Percentiles rank a stretch among this genome's conserved stretches.
phyloP scores from a whole-genome alignment of 1,140 invertebrate species.

The Alviniconcha marisindica region DNA sequence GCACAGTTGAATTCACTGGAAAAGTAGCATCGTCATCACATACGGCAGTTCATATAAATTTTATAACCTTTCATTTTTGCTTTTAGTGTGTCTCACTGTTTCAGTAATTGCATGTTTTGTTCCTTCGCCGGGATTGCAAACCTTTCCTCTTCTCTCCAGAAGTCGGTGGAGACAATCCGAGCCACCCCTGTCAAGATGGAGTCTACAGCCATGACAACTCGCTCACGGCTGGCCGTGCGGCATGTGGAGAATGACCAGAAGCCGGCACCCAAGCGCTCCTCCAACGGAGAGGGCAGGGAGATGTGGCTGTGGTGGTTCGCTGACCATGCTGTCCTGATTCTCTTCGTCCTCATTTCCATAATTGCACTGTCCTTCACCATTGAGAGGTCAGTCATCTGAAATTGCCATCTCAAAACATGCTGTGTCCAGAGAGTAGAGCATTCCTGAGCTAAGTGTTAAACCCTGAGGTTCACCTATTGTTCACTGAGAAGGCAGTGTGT shows the following conservation, averaged over 20 bases:
- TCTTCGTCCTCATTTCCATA: constrained; percentile 54
- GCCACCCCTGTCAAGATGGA: background rate
- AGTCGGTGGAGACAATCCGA: constrained; percentile 9
- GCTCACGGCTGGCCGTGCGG: constrained; percentile 30
- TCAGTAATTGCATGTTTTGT: background rate
- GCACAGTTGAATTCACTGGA: too few species aligned
- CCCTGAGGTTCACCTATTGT: background rate
- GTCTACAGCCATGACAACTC: background rate
- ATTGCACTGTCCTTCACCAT: constrained; percentile 53
- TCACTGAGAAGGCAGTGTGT: too few species aligned
- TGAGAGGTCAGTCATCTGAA: constrained; percentile 51
- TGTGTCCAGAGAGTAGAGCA: background rate
- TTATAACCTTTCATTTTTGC: too few species aligned
- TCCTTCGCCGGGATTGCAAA: background rate
- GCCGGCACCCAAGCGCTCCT: constrained; percentile 14
- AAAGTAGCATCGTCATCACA: too few species aligned
- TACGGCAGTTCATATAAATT: too few species aligned
- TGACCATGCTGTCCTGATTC: constrained; percentile 51
- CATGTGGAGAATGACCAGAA: constrained; percentile 40
- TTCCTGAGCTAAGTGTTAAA: background rate
- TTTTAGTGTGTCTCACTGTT: constrained; percentile 8
- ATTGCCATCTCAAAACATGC: background rate
- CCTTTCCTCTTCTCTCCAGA: background rate
- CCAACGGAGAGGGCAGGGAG: constrained; percentile 12
- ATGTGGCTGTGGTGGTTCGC: constrained; percentile 43